A percentile compares a stretch with the other conserved stretches of the same genome.
Evolutionary conservation across 2,797 vertebrate species (phyloP).

Genomic region (Betta splendens): DNA sequence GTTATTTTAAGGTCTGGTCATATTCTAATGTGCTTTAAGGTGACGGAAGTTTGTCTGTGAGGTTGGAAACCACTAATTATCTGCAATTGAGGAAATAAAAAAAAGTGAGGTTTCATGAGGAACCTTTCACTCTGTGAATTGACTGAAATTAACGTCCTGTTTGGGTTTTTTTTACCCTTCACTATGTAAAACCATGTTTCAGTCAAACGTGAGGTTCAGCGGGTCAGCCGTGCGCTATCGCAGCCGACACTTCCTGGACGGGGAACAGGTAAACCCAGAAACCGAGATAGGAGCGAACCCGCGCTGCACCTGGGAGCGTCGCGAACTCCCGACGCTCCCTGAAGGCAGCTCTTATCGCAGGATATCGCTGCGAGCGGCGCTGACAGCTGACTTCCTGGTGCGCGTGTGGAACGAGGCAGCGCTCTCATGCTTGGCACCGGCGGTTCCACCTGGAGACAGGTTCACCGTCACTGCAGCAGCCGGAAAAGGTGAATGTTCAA

Average conservation of each 20-base stretch:
- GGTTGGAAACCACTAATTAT: too few species aligned
- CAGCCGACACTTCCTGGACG: conserved; percentile 29
- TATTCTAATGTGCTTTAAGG: too few species aligned
- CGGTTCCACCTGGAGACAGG: conserved; percentile 55
- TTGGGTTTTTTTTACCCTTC: not conserved
- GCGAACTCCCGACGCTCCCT: conserved; percentile 48
- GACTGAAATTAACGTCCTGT: not conserved
- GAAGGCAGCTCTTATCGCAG: conserved; percentile 63
- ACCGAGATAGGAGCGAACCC: conserved; percentile 61
- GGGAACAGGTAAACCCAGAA: conserved; percentile 56
- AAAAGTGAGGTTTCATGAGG: conserved; percentile 1
- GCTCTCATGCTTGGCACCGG: conserved; percentile 64
- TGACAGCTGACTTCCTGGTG: conserved; percentile 75
- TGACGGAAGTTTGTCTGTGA: too few species aligned
- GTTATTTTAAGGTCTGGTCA: too few species aligned
- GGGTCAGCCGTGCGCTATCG: conserved; percentile 66
- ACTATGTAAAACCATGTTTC: conserved; percentile 19
- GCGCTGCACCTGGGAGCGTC: conserved; percentile 58
- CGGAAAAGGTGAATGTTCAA: conserved; percentile 56
- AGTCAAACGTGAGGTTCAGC: conserved; percentile 54
- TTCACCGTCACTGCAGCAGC: conserved; percentile 46
- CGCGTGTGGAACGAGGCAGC: conserved; percentile 68
- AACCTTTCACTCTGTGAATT: not conserved
- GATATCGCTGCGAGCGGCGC: conserved; percentile 52
- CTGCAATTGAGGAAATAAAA: not conserved